Conservation (phyloP, 2,888 invertebrate species). For the Congeria kusceri region DNA sequence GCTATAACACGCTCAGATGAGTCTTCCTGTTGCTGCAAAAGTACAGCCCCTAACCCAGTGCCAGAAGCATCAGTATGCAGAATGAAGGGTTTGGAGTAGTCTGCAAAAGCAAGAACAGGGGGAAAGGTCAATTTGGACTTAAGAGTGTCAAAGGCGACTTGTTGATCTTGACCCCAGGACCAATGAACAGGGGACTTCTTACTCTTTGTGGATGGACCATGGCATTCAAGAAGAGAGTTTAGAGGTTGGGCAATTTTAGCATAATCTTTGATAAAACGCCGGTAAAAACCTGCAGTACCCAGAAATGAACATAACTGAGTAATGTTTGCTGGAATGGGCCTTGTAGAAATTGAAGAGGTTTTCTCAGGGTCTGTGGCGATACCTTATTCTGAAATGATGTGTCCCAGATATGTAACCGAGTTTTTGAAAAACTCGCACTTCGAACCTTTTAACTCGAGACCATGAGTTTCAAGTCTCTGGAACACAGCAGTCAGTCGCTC, state of each 20-base stretch:
- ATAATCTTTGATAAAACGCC: conserved; percentile 22
- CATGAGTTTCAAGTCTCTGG: conserved; percentile 14
- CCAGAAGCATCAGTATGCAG: conserved; percentile 29
- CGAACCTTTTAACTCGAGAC: conserved; percentile 23
- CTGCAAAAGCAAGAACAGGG: conserved; percentile 34
- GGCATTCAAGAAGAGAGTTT: conserved; percentile 10
- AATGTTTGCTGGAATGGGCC: conserved; percentile 6
- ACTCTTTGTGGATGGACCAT: background rate
- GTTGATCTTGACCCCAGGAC: conserved; percentile 32
- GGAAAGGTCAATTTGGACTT: conserved; percentile 32
- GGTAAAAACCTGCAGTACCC: conserved; percentile 28
- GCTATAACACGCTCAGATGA: conserved; percentile 22
- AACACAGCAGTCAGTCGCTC: background rate
- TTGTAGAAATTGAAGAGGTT: conserved; percentile 6
- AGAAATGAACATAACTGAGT: conserved; percentile 8
- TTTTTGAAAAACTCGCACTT: conserved; percentile 27
- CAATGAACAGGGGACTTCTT: conserved; percentile 11
- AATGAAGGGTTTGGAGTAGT: conserved; percentile 39
- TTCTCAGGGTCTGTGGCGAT: conserved; percentile 15
- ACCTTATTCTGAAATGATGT: conserved; percentile 23
- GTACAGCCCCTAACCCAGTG: conserved; percentile 4
- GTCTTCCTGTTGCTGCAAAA: conserved; percentile 25
- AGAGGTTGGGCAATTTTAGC: conserved; percentile 25
- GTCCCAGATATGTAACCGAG: conserved; percentile 18
- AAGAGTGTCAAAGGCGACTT: conserved; percentile 33